Conservation (phyloP, 2,113 vertebrate genomes). For the Gavia stellata region DNA sequence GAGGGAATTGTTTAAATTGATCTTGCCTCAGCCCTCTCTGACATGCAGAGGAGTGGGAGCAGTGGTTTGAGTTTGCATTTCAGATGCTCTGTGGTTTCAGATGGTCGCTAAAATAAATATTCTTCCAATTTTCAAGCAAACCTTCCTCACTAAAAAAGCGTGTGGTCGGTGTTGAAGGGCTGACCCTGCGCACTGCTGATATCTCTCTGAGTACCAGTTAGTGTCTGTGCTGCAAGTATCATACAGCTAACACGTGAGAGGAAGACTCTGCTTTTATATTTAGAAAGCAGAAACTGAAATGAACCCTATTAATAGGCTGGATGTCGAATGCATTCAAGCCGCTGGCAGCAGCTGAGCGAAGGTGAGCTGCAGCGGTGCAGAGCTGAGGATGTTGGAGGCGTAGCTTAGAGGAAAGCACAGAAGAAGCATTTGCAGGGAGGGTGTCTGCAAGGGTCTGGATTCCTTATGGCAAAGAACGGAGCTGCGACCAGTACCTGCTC, state of each 20-base stretch:
- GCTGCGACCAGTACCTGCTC: not conserved
- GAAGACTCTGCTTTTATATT: not conserved
- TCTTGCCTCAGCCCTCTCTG: not conserved
- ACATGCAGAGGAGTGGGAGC: not conserved
- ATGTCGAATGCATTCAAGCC: not conserved
- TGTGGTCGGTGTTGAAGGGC: not conserved
- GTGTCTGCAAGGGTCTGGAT: not conserved
- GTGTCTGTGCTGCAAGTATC: not conserved
- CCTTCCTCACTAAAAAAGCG: rapidly evolving
- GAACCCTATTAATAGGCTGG: not conserved
- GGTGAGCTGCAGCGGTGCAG: not conserved
- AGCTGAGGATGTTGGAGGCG: not conserved
- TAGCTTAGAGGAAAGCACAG: not conserved
- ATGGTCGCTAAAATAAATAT: not conserved
- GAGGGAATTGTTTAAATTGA: constrained; percentile 10
- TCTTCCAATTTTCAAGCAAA: not conserved
- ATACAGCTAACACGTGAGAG: rapidly evolving
- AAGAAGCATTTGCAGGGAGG: not conserved
- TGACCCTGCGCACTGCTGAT: rapidly evolving
- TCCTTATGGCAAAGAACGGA: not conserved
- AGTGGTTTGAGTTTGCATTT: not conserved
- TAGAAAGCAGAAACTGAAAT: not conserved
- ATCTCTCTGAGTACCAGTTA: rapidly evolving
- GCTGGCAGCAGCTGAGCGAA: not conserved
- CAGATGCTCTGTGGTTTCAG: not conserved